A percentile compares a stretch with the other conserved stretches of the same genome.
phyloP scores from a whole-genome alignment of 2,888 invertebrate species.

The Agrotis ipsilon region DNA sequence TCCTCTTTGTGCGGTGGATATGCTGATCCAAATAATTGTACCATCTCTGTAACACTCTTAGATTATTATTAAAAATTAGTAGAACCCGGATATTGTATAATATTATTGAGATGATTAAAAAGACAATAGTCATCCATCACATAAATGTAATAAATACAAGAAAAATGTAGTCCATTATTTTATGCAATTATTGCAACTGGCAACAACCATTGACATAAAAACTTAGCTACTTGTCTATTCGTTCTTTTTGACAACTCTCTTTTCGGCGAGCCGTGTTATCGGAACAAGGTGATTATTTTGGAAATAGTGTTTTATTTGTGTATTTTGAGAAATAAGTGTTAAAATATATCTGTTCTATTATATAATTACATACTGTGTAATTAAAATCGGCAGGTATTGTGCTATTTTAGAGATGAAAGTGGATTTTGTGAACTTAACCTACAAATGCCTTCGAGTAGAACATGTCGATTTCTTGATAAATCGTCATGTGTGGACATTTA shows the following conservation, averaged over 20 bases:
- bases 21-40: no score
- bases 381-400: slow-evolving; percentile 28
- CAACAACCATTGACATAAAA: slow-evolving; percentile 12
- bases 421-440: slow-evolving; percentile 76
- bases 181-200: slow-evolving; percentile 13
- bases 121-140: no score
- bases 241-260: slow-evolving; percentile 48
- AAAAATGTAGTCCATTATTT: no score
- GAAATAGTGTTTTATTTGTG: slow-evolving; percentile 14
- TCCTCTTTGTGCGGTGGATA: no score
- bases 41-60: no score
- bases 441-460: slow-evolving; percentile 78
- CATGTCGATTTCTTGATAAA: slow-evolving; percentile 72
- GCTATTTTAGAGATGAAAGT: slow-evolving; percentile 67
- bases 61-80: no score
- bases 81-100: no score
- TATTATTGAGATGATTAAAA: no score
- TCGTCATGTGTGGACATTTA: slow-evolving; percentile 77
- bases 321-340: slow-evolving; percentile 60
- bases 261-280: slow-evolving; percentile 79
- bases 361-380: background rate
- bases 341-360: slow-evolving; percentile 18
- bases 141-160: no score
- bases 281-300: slow-evolving; percentile 76
- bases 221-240: background rate